A percentile compares a stretch with the other conserved stretches of the same genome.
phyloP scores from a whole-genome alignment of 2,888 invertebrate species.

The Kryphioiulus occultus region DNA sequence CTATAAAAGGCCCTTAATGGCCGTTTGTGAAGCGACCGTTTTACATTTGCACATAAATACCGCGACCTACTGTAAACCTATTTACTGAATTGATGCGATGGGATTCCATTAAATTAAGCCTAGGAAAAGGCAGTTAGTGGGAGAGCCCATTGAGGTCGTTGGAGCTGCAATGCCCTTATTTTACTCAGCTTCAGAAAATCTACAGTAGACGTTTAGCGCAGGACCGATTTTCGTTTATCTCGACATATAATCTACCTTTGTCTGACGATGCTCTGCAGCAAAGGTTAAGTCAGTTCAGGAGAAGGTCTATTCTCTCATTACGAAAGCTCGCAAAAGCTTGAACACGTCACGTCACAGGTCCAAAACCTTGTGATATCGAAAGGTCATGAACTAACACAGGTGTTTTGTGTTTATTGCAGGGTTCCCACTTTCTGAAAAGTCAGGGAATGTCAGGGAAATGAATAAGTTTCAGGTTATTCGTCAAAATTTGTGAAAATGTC shows the following conservation, averaged over 20 bases:
- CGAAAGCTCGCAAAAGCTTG: no score
- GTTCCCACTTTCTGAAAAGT: no score
- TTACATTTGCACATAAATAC: slow-evolving; percentile 14
- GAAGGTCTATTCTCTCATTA: background rate
- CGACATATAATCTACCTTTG: slow-evolving; percentile 1
- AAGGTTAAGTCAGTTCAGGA: background rate
- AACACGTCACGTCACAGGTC: no score
- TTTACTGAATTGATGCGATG: slow-evolving; percentile 40
- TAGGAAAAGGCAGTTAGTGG: background rate
- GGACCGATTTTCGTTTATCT: background rate
- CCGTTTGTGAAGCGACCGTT: background rate
- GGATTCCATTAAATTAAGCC: slow-evolving; percentile 39
- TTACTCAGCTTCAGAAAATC: background rate
- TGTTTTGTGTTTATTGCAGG: no score
- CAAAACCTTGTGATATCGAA: no score
- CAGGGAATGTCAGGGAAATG: no score
- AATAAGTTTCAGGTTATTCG: no score
- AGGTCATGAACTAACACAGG: no score
- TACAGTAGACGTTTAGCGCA: background rate
- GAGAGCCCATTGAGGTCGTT: background rate
- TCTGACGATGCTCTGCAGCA: background rate
- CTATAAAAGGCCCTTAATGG: slow-evolving; percentile 13
- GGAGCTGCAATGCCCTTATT: background rate
- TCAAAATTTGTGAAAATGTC: no score
- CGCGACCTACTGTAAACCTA: slow-evolving; percentile 4